Evolutionary conservation across 2,888 invertebrate species (phyloP).

Genomic region (Graphium colonna): DNA sequence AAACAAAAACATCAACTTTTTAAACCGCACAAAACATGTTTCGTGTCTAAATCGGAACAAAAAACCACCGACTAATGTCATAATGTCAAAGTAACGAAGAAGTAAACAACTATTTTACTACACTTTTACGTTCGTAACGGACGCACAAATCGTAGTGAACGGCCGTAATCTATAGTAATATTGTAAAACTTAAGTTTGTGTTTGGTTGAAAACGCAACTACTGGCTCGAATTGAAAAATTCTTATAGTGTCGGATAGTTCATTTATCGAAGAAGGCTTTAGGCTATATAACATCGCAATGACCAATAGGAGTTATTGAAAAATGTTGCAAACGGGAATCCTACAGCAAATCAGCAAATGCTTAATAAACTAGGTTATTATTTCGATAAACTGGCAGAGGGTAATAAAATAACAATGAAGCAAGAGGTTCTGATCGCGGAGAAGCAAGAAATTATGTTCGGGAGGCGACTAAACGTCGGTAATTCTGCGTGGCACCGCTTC

Average conservation of each 20-base stretch:
- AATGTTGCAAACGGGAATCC: too few species aligned
- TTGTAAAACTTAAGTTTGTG: too few species aligned
- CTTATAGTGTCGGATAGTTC: too few species aligned
- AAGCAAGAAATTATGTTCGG: constrained; percentile 64
- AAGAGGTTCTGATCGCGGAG: constrained; percentile 54
- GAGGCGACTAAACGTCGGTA: constrained; percentile 78
- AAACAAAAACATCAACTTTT: constrained; percentile 7
- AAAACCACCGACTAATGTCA: neutral
- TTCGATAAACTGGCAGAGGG: neutral
- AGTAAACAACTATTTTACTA: constrained; percentile 15
- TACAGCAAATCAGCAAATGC: too few species aligned
- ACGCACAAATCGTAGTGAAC: neutral
- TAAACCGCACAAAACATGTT: neutral
- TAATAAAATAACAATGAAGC: neutral
- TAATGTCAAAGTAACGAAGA: neutral
- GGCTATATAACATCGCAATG: too few species aligned
- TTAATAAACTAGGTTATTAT: neutral
- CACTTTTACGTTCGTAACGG: constrained; percentile 3
- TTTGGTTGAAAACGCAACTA: too few species aligned
- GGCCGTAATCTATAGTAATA: neutral
- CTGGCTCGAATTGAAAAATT: too few species aligned
- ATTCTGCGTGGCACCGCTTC: constrained; percentile 71
- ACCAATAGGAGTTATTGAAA: too few species aligned
- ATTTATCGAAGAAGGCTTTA: too few species aligned
- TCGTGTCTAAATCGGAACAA: neutral